Evolutionary conservation across 2,888 invertebrate species (phyloP).

Genomic region (Crematogaster levior): DNA sequence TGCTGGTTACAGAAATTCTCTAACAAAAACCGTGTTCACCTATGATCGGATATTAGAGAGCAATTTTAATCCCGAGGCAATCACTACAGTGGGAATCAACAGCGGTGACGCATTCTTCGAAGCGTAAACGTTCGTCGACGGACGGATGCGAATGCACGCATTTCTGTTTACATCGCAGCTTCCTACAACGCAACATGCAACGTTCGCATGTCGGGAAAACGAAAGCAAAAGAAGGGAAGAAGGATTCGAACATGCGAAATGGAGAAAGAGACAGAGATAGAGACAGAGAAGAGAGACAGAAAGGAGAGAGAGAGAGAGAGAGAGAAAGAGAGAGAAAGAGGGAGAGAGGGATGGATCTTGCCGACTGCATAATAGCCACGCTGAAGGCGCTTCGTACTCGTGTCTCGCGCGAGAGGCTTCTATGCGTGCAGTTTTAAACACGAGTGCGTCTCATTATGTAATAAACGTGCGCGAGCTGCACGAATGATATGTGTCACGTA

Average conservation of each 20-base stretch:
- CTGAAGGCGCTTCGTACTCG: conserved; percentile 38
- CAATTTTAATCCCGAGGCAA: conserved; percentile 31
- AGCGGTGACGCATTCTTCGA: conserved; percentile 3
- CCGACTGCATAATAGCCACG: conserved; percentile 42
- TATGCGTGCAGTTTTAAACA: conserved; percentile 44
- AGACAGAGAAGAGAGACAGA: not conserved
- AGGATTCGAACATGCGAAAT: conserved; percentile 12
- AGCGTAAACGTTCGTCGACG: conserved; percentile 18
- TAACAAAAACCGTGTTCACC: not conserved
- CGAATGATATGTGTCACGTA: conserved; percentile 53
- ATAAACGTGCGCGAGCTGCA: conserved; percentile 46
- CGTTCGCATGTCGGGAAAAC: conserved; percentile 9
- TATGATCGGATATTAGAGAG: conserved; percentile 4
- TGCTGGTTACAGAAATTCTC: not conserved
- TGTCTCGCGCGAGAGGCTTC: conserved; percentile 33
- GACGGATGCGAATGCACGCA: conserved; percentile 28
- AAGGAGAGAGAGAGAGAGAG: not conserved
- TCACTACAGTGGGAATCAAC: not conserved
- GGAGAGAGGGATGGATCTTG: conserved; percentile 23
- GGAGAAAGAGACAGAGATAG: not conserved
- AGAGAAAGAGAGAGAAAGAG: not conserved
- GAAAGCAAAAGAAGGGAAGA: not conserved
- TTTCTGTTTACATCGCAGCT: conserved; percentile 48
- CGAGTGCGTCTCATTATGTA: conserved; percentile 52
- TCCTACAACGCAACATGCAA: conserved; percentile 37